phyloP scores from a whole-genome alignment of 2,888 invertebrate species.

The Xestobium rufovillosum region DNA sequence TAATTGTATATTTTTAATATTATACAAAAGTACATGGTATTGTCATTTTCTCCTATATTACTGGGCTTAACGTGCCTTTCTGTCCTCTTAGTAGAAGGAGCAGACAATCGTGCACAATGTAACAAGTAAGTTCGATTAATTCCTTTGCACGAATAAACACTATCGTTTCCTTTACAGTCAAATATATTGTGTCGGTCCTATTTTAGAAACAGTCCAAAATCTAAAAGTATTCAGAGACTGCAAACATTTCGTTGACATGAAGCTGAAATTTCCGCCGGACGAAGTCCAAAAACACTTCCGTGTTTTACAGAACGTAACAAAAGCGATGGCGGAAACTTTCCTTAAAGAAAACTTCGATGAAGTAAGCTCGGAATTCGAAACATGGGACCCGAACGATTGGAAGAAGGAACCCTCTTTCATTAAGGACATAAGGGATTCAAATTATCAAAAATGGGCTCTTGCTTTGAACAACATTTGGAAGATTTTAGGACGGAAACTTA shows the following conservation, averaged over 20 bases:
- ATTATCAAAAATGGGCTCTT: conserved; percentile 64
- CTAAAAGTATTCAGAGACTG: conserved; percentile 73
- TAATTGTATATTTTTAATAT: too few relatives aligned
- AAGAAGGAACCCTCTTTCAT: conserved; percentile 64
- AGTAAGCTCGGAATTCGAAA: conserved; percentile 63
- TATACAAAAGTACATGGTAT: too few relatives aligned
- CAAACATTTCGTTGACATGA: conserved; percentile 89
- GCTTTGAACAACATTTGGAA: conserved; percentile 70
- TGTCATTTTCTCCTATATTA: too few relatives aligned
- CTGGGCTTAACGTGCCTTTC: too few relatives aligned
- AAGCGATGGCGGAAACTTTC: conserved; percentile 41
- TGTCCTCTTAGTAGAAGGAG: too few relatives aligned
- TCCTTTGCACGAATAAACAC: too few relatives aligned
- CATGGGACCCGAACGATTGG: conserved; percentile 72
- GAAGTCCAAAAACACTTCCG: conserved; percentile 56
- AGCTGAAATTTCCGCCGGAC: conserved; percentile 60
- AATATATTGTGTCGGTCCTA: conserved; percentile 74
- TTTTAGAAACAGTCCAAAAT: conserved; percentile 78
- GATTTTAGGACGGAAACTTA: conserved; percentile 68
- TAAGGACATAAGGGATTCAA: conserved; percentile 60
- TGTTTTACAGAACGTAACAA: conserved; percentile 41
- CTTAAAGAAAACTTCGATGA: conserved; percentile 62
- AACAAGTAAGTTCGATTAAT: too few relatives aligned
- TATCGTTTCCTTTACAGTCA: conserved; percentile 63
- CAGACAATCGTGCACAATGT: too few relatives aligned